Conservation (phyloP, 2,113 vertebrate genomes). For the Podarcis raffonei region DNA sequence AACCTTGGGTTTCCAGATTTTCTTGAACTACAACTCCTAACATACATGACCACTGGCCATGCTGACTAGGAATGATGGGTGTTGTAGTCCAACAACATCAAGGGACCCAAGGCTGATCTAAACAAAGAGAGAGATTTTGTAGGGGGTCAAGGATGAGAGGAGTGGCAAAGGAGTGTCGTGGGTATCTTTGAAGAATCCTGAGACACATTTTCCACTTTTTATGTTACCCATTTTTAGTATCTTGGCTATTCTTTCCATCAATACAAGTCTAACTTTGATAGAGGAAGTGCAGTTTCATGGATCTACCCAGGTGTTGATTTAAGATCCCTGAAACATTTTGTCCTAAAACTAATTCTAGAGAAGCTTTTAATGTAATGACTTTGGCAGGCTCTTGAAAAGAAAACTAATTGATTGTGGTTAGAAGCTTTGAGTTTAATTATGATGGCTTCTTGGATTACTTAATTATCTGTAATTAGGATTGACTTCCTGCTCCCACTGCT, state of each 20-base stretch:
- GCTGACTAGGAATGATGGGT: too few relatives aligned
- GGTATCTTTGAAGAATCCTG: neutral
- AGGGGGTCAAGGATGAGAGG: neutral
- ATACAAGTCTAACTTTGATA: slow-evolving; percentile 4
- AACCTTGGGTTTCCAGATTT: too few relatives aligned
- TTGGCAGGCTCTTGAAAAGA: slow-evolving; percentile 25
- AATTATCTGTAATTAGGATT: slow-evolving; percentile 40
- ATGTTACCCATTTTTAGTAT: neutral
- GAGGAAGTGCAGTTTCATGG: neutral
- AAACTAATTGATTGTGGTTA: slow-evolving; percentile 23
- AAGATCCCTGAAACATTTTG: slow-evolving; percentile 18
- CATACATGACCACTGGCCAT: too few relatives aligned
- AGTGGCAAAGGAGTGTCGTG: neutral
- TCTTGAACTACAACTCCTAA: too few relatives aligned
- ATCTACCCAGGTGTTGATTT: neutral
- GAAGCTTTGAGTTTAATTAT: slow-evolving; percentile 29
- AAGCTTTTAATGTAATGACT: slow-evolving; percentile 36
- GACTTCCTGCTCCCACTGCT: slow-evolving; percentile 21
- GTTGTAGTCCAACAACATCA: too few relatives aligned
- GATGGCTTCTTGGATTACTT: slow-evolving; percentile 29
- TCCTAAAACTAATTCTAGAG: slow-evolving; percentile 19
- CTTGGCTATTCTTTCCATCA: neutral
- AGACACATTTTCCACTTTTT: neutral
- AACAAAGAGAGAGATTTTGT: neutral
- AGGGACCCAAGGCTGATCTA: too few relatives aligned